Percentiles rank a stretch among this genome's conserved stretches.
Evolutionary conservation across 2,888 invertebrate species (phyloP).

Genomic region (Allacma fusca): DNA sequence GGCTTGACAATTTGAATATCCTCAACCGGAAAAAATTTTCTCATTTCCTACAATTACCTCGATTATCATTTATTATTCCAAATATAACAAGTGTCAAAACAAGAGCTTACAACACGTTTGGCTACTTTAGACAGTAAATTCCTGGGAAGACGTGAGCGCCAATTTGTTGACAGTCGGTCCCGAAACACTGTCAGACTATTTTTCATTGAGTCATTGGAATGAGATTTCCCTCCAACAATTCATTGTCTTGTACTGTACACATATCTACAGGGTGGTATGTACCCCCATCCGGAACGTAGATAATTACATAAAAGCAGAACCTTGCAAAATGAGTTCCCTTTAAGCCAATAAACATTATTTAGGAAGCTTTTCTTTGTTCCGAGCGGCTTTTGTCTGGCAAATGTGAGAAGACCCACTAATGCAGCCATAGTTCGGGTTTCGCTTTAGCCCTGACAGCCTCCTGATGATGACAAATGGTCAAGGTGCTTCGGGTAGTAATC

Average conservation of each 20-base stretch:
- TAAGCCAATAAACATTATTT: background rate
- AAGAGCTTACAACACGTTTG: background rate
- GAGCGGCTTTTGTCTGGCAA: background rate
- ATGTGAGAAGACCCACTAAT: background rate
- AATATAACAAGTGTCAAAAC: background rate
- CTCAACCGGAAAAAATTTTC: background rate
- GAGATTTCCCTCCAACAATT: too few relatives aligned
- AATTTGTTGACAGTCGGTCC: constrained; percentile 1
- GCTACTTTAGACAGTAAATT: background rate
- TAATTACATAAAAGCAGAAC: too few relatives aligned
- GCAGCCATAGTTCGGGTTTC: background rate
- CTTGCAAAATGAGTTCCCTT: background rate
- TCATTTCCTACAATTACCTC: constrained; percentile 1
- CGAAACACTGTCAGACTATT: background rate
- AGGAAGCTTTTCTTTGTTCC: background rate
- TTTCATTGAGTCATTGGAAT: too few relatives aligned
- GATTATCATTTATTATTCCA: constrained; percentile 11
- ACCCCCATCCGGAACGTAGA: too few relatives aligned
- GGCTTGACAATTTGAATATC: background rate
- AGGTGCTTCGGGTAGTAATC: background rate
- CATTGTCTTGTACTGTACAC: too few relatives aligned
- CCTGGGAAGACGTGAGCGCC: background rate
- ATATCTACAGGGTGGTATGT: too few relatives aligned
- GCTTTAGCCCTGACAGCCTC: background rate
- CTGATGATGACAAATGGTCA: constrained; percentile 12